Conservation (phyloP, 2,797 vertebrate species). For the Otolemur crassicaudatus region DNA sequence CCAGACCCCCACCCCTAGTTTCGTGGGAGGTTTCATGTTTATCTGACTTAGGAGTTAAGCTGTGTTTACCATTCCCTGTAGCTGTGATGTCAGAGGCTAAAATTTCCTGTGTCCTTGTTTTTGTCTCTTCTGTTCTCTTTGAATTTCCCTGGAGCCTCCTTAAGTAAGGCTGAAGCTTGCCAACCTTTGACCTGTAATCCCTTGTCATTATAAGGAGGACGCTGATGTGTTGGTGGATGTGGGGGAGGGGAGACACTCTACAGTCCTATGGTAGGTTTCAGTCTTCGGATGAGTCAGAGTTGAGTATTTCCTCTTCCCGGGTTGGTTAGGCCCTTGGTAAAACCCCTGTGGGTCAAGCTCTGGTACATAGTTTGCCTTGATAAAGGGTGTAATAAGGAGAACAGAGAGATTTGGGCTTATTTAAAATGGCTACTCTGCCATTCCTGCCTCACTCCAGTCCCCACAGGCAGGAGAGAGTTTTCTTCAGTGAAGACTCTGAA, state of each 20-base stretch:
- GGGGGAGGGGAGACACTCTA: background rate
- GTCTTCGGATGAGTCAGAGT: background rate
- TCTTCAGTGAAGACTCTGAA: background rate
- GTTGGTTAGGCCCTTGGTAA: background rate
- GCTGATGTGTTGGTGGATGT: background rate
- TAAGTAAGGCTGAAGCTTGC: background rate
- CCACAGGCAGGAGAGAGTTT: rapidly evolving
- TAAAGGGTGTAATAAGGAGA: background rate
- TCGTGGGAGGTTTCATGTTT: background rate
- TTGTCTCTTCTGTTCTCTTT: background rate
- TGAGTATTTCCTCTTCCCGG: conserved; percentile 12
- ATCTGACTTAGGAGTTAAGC: background rate
- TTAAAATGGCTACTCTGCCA: background rate
- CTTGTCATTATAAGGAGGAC: background rate
- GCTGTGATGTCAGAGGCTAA: background rate
- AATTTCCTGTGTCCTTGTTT: background rate
- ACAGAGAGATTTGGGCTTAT: background rate
- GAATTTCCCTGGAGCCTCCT: background rate
- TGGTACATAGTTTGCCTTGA: background rate
- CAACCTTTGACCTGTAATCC: background rate
- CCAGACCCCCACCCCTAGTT: background rate
- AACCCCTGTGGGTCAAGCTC: conserved; percentile 7
- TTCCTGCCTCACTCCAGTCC: no score
- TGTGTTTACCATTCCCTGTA: background rate
- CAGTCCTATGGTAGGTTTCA: background rate